Percentiles rank a stretch among this genome's conserved stretches.
These are phyloP conservation scores for Griposia aprilina DNA, from an alignment of 2,888 invertebrate species.

Conservation along the genomic window DNA sequence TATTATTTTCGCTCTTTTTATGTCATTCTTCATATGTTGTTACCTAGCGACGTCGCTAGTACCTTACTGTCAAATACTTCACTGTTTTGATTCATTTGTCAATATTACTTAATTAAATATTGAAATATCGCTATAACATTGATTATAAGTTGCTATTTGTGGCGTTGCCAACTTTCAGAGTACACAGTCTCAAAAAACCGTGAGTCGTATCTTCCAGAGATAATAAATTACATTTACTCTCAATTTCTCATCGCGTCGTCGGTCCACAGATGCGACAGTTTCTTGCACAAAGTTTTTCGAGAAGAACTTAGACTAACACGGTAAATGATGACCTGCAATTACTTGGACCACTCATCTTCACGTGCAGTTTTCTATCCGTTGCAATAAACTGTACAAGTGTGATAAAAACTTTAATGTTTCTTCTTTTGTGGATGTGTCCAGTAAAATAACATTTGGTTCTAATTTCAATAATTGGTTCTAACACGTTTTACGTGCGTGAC, in stretches of 20 bases:
- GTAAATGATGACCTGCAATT: slow-evolving; percentile 50
- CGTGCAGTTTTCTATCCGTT: slow-evolving; percentile 15
- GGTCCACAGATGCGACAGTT: slow-evolving; percentile 35
- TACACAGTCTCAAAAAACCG: neutral
- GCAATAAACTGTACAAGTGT: neutral
- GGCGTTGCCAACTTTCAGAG: neutral
- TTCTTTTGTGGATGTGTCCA: neutral
- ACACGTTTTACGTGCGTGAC: neutral
- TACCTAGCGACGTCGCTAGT: neutral
- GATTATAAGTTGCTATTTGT: too few species aligned
- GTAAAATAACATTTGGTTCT: neutral
- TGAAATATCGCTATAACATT: neutral
- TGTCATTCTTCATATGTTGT: too few species aligned
- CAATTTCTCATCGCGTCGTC: slow-evolving; percentile 25
- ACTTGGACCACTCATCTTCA: slow-evolving; percentile 28
- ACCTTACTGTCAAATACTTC: neutral
- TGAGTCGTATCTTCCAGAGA: neutral
- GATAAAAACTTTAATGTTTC: slow-evolving; percentile 20
- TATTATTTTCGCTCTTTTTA: too few species aligned
- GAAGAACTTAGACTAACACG: slow-evolving; percentile 25
- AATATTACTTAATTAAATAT: neutral
- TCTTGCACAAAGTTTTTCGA: slow-evolving; percentile 45
- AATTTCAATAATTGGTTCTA: neutral
- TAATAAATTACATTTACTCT: slow-evolving; percentile 35
- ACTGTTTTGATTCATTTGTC: too few species aligned